Percentiles rank a stretch among this genome's conserved stretches.
phyloP scores from a whole-genome alignment of 2,888 invertebrate genomes.

The Malachius bipustulatus region DNA sequence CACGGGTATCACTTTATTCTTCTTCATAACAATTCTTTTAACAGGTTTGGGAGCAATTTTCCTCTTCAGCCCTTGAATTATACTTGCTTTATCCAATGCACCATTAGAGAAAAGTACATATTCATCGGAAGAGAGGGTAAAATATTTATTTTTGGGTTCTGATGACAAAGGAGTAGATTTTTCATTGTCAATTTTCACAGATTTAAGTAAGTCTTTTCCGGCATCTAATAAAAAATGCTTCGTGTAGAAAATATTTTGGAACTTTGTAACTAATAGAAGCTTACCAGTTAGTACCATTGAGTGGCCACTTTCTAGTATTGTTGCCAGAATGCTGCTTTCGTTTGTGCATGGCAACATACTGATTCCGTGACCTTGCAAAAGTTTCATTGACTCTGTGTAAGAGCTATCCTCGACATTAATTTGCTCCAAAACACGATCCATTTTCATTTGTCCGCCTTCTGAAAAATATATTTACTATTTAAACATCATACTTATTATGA shows the following conservation, averaged over 20 bases:
- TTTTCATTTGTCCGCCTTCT: too few relatives aligned
- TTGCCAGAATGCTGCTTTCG: slow-evolving; percentile 59
- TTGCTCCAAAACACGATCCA: too few relatives aligned
- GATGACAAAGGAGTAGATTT: too few relatives aligned
- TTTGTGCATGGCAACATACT: slow-evolving; percentile 64
- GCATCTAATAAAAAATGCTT: slow-evolving; percentile 51
- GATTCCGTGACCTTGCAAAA: slow-evolving; percentile 72
- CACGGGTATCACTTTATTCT: slow-evolving; percentile 23
- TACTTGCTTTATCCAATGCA: too few relatives aligned
- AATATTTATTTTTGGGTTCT: too few relatives aligned
- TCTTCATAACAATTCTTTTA: slow-evolving; percentile 25
- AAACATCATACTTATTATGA: too few relatives aligned
- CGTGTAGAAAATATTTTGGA: slow-evolving; percentile 6
- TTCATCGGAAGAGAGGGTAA: too few relatives aligned
- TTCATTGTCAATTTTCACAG: slow-evolving; percentile 33
- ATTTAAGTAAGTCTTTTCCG: slow-evolving; percentile 57
- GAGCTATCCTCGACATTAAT: slow-evolving; percentile 27
- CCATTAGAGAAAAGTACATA: too few relatives aligned
- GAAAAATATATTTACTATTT: too few relatives aligned
- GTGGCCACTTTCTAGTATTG: slow-evolving; percentile 70
- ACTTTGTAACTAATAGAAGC: slow-evolving; percentile 6
- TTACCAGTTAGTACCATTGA: slow-evolving; percentile 63
- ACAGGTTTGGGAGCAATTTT: too few relatives aligned
- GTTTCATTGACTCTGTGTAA: slow-evolving; percentile 40
- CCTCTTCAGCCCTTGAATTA: too few relatives aligned